Evolutionary conservation across 1,140 invertebrate genomes (phyloP).

Genomic region (Medauroidea extradentata): DNA sequence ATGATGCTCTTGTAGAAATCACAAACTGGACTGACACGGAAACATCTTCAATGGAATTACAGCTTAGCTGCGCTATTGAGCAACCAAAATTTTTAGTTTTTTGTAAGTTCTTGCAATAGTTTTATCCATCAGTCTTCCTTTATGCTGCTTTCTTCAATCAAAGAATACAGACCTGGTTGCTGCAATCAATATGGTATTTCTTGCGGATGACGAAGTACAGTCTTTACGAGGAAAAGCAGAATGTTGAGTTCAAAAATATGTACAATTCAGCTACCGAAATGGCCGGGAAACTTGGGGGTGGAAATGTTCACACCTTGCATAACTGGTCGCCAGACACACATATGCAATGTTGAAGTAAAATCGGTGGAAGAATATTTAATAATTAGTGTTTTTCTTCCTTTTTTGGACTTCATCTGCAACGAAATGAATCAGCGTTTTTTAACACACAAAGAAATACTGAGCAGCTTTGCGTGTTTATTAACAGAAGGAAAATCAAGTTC

Average conservation of each 20-base stretch:
- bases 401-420: background rate
- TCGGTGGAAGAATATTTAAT: background rate
- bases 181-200: background rate
- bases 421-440: background rate
- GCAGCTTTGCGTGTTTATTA: background rate
- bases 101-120: background rate
- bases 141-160: background rate
- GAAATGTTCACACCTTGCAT: background rate
- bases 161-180: background rate
- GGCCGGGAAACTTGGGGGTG: background rate
- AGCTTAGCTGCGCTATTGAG: background rate
- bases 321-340: background rate
- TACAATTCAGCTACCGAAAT: background rate
- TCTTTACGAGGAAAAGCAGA: background rate
- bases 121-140: conserved; percentile 1
- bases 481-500: background rate
- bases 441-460: conserved; percentile 1
- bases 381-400: background rate
- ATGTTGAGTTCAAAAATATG: background rate
- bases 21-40: background rate
- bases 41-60: background rate
- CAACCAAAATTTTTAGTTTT: conserved; percentile 4
- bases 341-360: background rate
- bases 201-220: background rate
- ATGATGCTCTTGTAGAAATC: conserved; percentile 11